Evolutionary conservation across 2,113 vertebrate genomes (phyloP), one percentile per base, ranked within the genome.

Genomic region (Labeo catla): DNA sequence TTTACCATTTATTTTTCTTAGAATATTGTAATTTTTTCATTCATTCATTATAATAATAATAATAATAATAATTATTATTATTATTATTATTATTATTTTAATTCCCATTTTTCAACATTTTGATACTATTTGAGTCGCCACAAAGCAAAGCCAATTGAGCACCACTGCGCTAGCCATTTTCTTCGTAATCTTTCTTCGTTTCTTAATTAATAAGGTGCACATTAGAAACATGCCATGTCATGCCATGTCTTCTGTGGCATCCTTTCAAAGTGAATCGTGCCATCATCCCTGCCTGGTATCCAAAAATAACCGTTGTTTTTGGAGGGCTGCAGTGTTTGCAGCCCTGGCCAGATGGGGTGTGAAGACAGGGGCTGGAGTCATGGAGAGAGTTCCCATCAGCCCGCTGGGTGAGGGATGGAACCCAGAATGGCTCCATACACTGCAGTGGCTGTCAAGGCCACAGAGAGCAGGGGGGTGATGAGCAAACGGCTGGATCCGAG

Each of bases 301-400:
- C 80, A 87, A 89, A 89, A 89, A 89, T 89, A 87, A 84, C 57
- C 0, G 57, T 87, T 87, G 86, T 87, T 87, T 89, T 87, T 87
- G 85, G 79, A 88, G 39, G 70, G 86, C 90, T 89, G 90, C 91
- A 90, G 91, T 89, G 91, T 93, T 87, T 92, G 89, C 91, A 89
- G 92, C 95, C 92, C 92, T 91, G 95, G 93, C 94, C 94, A 96
- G 95, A 95, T 94, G 93, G 95, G 91, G 89, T 92, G 92, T 95
- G 94, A 95, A 95, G 92, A 94, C 91, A 93, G 90, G 90, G 91
- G 91, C 88, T 86, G 91, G 95, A 92, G 93, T 92, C 94, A 87
- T 94, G 92, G 91, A 89, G 94, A 91, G 93, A 91, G 91, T 90
- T 91, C 91, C 94, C 92, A 93, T 93, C 92, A 93, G 91, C 90